Conservation (phyloP, 2,888 invertebrate species). For the Apomyelois bistriatella region DNA sequence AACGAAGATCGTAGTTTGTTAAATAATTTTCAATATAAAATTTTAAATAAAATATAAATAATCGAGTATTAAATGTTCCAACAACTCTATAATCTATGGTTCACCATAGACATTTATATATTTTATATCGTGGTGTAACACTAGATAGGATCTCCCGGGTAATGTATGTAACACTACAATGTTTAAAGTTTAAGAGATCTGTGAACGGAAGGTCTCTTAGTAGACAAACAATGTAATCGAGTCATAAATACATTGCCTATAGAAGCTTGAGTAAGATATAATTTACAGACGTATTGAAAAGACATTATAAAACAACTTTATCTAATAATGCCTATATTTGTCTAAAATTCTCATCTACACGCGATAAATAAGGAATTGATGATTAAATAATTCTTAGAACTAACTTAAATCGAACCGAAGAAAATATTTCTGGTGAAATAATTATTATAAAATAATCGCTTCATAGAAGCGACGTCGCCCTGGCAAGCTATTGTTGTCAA, state of each 20-base stretch:
- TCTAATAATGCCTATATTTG: constrained; percentile 58
- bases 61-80: constrained; percentile 77
- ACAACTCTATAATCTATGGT: constrained; percentile 68
- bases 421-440: constrained; percentile 27
- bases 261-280: constrained; percentile 49
- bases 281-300: constrained; percentile 42
- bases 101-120: constrained; percentile 67
- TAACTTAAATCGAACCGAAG: constrained; percentile 29
- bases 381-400: constrained; percentile 46
- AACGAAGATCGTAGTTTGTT: constrained; percentile 54
- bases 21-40: constrained; percentile 61
- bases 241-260: constrained; percentile 42
- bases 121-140: constrained; percentile 48
- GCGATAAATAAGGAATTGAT: constrained; percentile 41
- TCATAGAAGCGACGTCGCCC: constrained; percentile 68
- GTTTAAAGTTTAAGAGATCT: constrained; percentile 62
- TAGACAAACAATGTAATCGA: constrained; percentile 39
- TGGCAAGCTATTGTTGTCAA: constrained; percentile 54
- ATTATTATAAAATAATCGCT: constrained; percentile 41
- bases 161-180: constrained; percentile 38
- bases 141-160: constrained; percentile 32
- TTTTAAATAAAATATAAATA: constrained; percentile 77
- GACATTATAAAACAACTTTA: constrained; percentile 46
- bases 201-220: constrained; percentile 47
- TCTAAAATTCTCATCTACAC: constrained; percentile 49